Evolutionary conservation across 2,113 vertebrate genomes (phyloP), one percentile per base, ranked within the genome.

Genomic region (Mionectes macconnelli): DNA sequence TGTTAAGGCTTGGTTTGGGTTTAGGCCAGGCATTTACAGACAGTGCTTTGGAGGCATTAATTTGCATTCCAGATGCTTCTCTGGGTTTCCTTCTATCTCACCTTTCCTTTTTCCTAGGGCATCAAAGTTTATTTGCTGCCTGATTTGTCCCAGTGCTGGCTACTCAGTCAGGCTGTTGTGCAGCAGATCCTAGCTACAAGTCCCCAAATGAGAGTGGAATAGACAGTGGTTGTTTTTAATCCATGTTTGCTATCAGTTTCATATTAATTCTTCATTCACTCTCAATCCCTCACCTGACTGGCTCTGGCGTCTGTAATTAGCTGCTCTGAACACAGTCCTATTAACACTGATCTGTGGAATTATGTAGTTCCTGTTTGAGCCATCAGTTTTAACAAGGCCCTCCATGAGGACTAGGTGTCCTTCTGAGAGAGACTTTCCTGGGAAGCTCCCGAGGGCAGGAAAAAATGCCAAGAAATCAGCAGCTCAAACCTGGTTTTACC

Each of bases 31-130:
- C 44, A 68, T 93, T 96, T 81, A 95, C 45, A 95, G 68, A 6
- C 47, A 67, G 75, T 81, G 68, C 83, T 90, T 93, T 72, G 52
- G 44, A 73, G 72, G 20, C 47, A 79, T n/a, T 75, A 49, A 85
- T 95, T 89, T 89, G 42, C 84, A 94, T 95, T 96, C 86, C 84
- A 81, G 81, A 78, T 87, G 64, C 88, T 95, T 90, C 49, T 82
- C 55, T 89, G 27, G 17, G 39, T 91, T 90, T 62, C 35, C 19
- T 86, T 93, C 49, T 89, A 6, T 89, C 87, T 96, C 0, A 3
- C 44, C 75, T 82, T 88, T 7, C 5, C 37, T 78, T 90, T 94
- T 93, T 91, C 69, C 64, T 87, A 35, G 78, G 60, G 68, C 88
- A 76, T 84, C 76, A 88, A 81, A 96, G 88, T 94, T 92, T 84